These are phyloP conservation scores for Tetragnatha montana DNA, from an alignment of 2,888 invertebrate genomes.

Conservation along the genomic window DNA sequence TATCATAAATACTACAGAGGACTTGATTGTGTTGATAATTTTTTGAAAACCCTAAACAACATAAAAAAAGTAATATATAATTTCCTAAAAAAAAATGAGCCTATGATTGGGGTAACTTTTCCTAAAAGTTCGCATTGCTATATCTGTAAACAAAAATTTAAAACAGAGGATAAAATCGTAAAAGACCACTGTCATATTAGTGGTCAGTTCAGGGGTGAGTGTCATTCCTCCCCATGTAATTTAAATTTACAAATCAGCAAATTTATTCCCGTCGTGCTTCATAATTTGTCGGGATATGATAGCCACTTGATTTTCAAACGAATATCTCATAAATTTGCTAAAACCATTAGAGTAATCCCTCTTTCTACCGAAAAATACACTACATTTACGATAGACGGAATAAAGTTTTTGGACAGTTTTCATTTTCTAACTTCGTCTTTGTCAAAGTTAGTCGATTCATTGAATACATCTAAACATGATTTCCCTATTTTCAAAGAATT, in stretches of 20 bases:
- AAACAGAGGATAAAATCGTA: neutral
- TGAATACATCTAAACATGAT: neutral
- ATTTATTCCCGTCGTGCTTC: slow-evolving; percentile 11
- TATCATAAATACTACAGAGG: neutral
- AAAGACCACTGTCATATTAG: slow-evolving; percentile 4
- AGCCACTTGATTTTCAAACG: slow-evolving; percentile 4
- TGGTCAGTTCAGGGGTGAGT: neutral
- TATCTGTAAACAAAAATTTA: slow-evolving; percentile 15
- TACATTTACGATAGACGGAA: neutral
- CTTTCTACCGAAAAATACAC: slow-evolving; percentile 11
- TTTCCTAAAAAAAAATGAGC: neutral
- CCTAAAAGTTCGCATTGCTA: slow-evolving; percentile 3
- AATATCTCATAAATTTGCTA: neutral
- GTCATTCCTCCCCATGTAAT: slow-evolving; percentile 13
- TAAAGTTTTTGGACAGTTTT: slow-evolving; percentile 31
- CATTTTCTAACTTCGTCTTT: neutral
- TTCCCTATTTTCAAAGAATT: slow-evolving; percentile 19
- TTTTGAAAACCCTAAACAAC: neutral
- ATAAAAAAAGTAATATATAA: neutral
- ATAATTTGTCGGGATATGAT: slow-evolving; percentile 23
- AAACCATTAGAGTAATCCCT: slow-evolving; percentile 7
- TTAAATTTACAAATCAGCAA: slow-evolving; percentile 6
- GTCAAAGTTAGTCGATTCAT: slow-evolving; percentile 4
- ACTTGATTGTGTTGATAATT: neutral
- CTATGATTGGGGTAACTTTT: neutral